phyloP scores from a whole-genome alignment of 2,113 vertebrate species.

The Abramis brama region DNA sequence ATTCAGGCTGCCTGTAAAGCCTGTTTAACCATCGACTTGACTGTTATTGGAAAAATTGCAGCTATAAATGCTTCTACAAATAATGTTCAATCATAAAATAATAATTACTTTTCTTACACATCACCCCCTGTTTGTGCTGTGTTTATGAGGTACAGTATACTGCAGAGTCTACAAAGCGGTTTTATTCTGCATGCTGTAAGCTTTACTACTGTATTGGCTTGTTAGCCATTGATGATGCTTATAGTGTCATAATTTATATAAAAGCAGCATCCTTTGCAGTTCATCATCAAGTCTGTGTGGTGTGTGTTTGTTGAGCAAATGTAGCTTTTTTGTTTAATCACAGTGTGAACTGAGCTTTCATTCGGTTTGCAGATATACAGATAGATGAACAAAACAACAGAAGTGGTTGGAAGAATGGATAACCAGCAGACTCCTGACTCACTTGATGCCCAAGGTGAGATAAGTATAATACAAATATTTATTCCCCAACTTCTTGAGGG shows the following conservation, averaged over 20 bases:
- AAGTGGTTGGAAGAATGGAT: conserved; percentile 37
- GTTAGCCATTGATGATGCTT: conserved; percentile 25
- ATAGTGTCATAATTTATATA: conserved; percentile 27
- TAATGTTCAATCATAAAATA: conserved; percentile 34
- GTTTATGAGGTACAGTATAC: not conserved
- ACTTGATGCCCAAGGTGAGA: not conserved
- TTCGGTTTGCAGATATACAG: conserved; percentile 62
- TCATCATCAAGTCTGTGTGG: conserved; percentile 66
- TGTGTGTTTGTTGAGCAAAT: conserved; percentile 68
- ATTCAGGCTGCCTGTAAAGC: not conserved
- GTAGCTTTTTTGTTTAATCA: conserved; percentile 65
- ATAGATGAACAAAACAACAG: conserved; percentile 52
- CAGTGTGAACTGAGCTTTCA: conserved; percentile 59
- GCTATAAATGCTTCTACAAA: conserved; percentile 5
- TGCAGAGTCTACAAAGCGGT: not conserved
- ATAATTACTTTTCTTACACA: conserved; percentile 18
- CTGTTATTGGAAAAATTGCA: conserved; percentile 5
- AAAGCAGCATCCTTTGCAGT: not conserved
- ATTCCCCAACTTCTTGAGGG: not conserved
- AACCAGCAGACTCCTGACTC: not conserved
- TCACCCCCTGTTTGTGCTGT: not conserved
- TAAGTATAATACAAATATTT: not conserved
- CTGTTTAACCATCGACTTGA: conserved; percentile 19
- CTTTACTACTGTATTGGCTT: conserved; percentile 1
- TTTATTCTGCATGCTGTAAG: not conserved